Base-by-base conservation (phyloP, 2,113 vertebrate species). In the Puma concolor region DNA sequence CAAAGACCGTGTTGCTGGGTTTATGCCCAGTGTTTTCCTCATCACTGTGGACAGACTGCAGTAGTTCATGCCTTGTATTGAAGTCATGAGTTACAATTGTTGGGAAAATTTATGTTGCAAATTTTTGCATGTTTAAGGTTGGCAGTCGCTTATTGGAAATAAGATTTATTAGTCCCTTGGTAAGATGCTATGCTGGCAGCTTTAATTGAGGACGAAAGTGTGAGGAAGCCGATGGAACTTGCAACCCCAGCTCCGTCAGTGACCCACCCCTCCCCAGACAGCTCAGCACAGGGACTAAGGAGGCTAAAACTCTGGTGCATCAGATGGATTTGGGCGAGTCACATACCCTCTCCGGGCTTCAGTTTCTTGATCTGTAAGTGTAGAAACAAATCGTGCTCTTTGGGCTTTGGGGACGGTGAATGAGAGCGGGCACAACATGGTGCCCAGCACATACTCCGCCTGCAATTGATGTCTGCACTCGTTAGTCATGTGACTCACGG, bases 71-170 rank as follows among this genome's bases (percentile, higher is more conserved):
- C 50, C 95, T 96, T 31, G 60, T 82, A 74, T 17, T 54, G 17
- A 96, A 96, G 92, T 54, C 89, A 95, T 93, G 94, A 98, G 95
- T 93, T 95, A 95, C 82, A 72, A 88, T 36, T 94, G 95, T 92
- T 84, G n/a, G 87, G 69, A 94, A 92, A 96, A 95, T 92, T 97
- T 89, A 94, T 95, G 94, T 90, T 84, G 64, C 89, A 92, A 92
- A 96, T 31, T 69, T 84, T 57, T 86, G 77, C 96, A 93, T 79
- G 76, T 96, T 97, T 77, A 88, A 69, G 50, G 87, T 92, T 76
- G 93, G 84, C 88, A 91, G 88, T 54, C 4, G 0, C 91, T 95
- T 97, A 79, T 25, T 92, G 83, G 81, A 93, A 87, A 91, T 66
- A 88, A 85, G 92, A 97, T 96, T 88, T 97, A 95, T 88, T 91